Conservation (phyloP, 2,888 invertebrate genomes). For the Syrista parreyssii region DNA sequence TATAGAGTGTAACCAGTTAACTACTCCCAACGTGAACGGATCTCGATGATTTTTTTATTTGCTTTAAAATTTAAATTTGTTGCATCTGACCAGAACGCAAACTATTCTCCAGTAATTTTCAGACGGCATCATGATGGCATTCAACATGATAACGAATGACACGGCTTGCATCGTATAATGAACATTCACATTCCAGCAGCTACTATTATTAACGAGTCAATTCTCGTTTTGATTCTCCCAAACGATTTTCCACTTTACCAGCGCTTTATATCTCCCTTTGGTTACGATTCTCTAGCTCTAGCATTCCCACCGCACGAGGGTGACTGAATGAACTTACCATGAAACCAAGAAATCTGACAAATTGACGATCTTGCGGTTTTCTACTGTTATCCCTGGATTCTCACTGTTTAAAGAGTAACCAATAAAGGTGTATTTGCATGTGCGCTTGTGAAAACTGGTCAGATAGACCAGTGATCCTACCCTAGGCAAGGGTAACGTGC, state of each 20-base stretch:
- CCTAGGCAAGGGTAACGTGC: neutral
- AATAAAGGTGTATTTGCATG: neutral
- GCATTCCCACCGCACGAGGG: neutral
- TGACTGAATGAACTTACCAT: neutral
- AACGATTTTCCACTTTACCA: neutral
- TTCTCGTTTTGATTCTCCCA: neutral
- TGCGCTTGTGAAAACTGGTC: neutral
- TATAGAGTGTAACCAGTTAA: neutral
- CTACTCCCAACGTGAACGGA: neutral
- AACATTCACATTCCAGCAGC: neutral
- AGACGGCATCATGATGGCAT: neutral
- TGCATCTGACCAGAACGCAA: neutral
- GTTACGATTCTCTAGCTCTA: neutral
- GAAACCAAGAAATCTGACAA: neutral
- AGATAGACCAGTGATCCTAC: neutral
- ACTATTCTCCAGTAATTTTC: neutral
- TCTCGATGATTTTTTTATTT: neutral
- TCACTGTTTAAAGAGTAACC: neutral
- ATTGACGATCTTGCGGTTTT: neutral
- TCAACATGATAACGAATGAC: neutral
- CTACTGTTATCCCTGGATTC: neutral
- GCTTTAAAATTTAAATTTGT: neutral
- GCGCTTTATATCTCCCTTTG: neutral
- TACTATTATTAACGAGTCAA: neutral
- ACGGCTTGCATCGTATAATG: neutral